A percentile compares a stretch with the other conserved stretches of the same genome.
These are phyloP conservation scores for Pasiphila rectangulata DNA, from an alignment of 2,888 invertebrate species.

Conservation along the genomic window DNA sequence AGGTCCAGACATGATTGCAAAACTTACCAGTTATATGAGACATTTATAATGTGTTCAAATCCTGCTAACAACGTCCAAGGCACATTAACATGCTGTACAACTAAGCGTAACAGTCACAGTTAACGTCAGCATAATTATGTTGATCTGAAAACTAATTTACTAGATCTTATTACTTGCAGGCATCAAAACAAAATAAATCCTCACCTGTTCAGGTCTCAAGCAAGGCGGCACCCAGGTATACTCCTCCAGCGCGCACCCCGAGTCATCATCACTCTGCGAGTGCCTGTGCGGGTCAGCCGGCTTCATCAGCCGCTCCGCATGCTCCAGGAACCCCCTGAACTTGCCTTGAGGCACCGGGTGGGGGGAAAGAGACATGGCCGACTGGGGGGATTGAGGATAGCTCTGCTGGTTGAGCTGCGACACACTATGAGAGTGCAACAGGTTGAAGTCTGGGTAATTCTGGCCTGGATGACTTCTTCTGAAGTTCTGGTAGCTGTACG, in stretches of 20 bases:
- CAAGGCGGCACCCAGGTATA: conserved; percentile 99
- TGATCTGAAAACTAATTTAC: too few relatives aligned
- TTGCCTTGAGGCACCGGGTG: conserved; percentile 72
- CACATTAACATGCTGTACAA: too few relatives aligned
- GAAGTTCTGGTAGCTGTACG: conserved; percentile 67
- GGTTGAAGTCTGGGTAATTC: conserved; percentile 55
- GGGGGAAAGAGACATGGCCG: conserved; percentile 72
- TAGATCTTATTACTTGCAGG: too few relatives aligned
- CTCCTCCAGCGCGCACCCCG: conserved; percentile 98
- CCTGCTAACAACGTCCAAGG: too few relatives aligned
- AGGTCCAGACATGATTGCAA: too few relatives aligned
- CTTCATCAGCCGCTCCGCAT: conserved; percentile 82
- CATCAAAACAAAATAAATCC: too few relatives aligned
- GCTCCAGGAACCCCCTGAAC: conserved; percentile 70
- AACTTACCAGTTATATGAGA: too few relatives aligned
- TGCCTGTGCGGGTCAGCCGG: conserved; percentile 89
- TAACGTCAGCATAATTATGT: too few relatives aligned
- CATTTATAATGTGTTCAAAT: too few relatives aligned
- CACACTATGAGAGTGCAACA: conserved; percentile 58
- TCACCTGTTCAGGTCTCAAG: conserved; percentile 96
- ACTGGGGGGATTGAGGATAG: conserved; percentile 65
- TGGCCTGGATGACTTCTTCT: conserved; percentile 56
- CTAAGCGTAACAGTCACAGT: too few relatives aligned
- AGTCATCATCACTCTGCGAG: conserved; percentile 97
- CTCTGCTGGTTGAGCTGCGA: conserved; percentile 51